Evolutionary conservation across 2,888 invertebrate genomes (phyloP), one percentile per base, ranked within the genome.

Genomic region (Eristalinus sepulchralis): DNA sequence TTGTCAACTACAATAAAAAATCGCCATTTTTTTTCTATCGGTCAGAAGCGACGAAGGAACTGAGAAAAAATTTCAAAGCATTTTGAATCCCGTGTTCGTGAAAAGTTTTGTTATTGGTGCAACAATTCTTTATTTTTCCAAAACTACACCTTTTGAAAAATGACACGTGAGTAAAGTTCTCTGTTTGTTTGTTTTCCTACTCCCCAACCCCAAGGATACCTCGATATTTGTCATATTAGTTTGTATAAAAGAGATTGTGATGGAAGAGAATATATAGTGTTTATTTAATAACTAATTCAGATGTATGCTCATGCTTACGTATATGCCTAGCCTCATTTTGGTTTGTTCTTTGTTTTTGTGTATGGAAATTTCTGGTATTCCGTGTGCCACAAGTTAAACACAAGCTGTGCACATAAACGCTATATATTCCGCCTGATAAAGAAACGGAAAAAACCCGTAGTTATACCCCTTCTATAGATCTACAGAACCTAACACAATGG

Each of bases 91-190:
- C 80, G 80, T 81, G 80, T 63, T 81, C 39, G 53, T 39, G 9
- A 67, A 33, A 73, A 81, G 80, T 81, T 81, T 81, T 81, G 80
- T 81, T 81, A 81, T 81, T 81, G 80, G 75, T 64, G 67, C 73
- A 81, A 66, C 79, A 79, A 81, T 75, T 81, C 73, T 81, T 81
- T 81, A 68, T 75, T 81, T 76, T 75, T 81, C 81, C 59, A 70
- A 81, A 75, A 47, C 34, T 53, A 70, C 81, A 81, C 63, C 70
- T 76, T 68, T 81, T 68, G 75, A 81, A 70, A 81, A 47, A 81
- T 81, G 81, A 81, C 81, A 76, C 81, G 81, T 81, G 64, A 81
- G 75, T 76, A n/a, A 60, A 59, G 53, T 55, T 13, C 24, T 34
- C 0, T 6, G 24, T 27, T 27, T 5, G 17, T 47, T 8, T 17